These are phyloP conservation scores for Tursiops truncatus DNA, from an alignment of 2,113 vertebrate species.

Conservation along the genomic window DNA sequence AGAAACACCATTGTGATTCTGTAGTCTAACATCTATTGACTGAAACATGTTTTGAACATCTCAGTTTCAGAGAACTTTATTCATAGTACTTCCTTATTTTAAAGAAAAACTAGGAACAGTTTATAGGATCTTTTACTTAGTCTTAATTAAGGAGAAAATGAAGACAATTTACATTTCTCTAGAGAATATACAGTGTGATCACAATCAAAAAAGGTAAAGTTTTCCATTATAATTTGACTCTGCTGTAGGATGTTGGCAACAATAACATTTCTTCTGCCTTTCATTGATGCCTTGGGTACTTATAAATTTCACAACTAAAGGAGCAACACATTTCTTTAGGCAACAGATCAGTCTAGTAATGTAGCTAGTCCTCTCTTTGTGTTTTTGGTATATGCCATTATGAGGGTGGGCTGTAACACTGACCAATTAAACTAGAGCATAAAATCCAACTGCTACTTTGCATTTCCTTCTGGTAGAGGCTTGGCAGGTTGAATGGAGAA, in stretches of 20 bases:
- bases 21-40: not conserved
- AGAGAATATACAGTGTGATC: slow-evolving; percentile 18
- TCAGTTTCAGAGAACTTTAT: slow-evolving; percentile 26
- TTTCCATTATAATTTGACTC: slow-evolving; percentile 54
- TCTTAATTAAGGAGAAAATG: slow-evolving; percentile 44
- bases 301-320: slow-evolving; percentile 61
- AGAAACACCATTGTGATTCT: not conserved
- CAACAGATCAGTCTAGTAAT: not conserved
- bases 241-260: slow-evolving; percentile 30
- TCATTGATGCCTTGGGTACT: slow-evolving; percentile 18
- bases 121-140: slow-evolving; percentile 16
- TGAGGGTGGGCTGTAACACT: not conserved
- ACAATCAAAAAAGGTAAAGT: slow-evolving; percentile 66
- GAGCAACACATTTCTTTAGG: slow-evolving; percentile 55
- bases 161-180: slow-evolving; percentile 59
- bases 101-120: slow-evolving; percentile 1
- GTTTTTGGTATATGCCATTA: slow-evolving; percentile 5
- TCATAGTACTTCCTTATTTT: not conserved
- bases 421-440: not conserved
- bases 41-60: slow-evolving; percentile 19
- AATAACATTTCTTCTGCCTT: slow-evolving; percentile 57
- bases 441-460: slow-evolving; percentile 14
- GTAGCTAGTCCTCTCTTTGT: not conserved
- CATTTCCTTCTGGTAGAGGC: not conserved
- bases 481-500: not conserved